A percentile compares a stretch with the other conserved stretches of the same genome.
These are phyloP conservation scores for Tapirus terrestris DNA, from an alignment of 2,113 vertebrate species.

Conservation along the genomic window DNA sequence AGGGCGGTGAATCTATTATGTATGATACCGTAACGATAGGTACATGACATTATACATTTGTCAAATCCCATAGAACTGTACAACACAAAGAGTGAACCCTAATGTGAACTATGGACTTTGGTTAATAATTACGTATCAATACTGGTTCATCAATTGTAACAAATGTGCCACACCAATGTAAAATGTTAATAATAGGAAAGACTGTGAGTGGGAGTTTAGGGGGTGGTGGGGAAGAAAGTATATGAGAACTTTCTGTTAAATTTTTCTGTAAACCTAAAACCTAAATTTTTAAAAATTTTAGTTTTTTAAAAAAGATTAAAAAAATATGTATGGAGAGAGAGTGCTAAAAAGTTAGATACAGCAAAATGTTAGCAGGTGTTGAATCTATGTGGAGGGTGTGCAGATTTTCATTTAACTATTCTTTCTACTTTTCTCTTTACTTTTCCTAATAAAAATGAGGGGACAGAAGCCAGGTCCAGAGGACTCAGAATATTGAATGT, in stretches of 20 bases:
- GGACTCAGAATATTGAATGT: neutral
- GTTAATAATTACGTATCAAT: neutral
- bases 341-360: neutral
- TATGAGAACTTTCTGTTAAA: neutral
- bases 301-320: neutral
- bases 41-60: neutral
- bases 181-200: neutral
- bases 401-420: neutral
- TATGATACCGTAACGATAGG: neutral
- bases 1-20: neutral
- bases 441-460: neutral
- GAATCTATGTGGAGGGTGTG: neutral
- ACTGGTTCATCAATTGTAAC: neutral
- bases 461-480: neutral
- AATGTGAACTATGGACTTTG: neutral
- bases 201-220: neutral
- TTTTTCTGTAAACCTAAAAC: neutral
- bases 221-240: neutral
- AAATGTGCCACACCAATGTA: neutral
- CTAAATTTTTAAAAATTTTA: neutral
- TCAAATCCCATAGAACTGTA: neutral
- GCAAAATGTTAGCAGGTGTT: neutral
- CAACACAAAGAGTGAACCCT: neutral
- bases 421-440: neutral
- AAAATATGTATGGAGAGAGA: neutral